Evolutionary conservation across 2,888 invertebrate species (phyloP), one percentile per base, ranked within the genome.

Genomic region (Acanthosepion pharaonis): DNA sequence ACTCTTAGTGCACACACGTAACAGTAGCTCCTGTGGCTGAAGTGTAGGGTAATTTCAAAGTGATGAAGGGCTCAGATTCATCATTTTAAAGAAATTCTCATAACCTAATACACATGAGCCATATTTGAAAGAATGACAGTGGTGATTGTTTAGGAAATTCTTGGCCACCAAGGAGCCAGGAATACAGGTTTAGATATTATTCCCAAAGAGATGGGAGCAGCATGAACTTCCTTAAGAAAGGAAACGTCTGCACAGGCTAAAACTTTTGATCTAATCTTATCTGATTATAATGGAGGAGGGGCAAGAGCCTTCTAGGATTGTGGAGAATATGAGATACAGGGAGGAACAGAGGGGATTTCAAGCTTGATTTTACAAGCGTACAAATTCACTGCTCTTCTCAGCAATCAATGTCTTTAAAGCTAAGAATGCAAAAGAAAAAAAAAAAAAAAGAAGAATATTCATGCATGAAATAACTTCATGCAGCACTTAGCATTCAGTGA

Each of bases 401-500:
- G 15, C n/a, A 18, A 78, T 64, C 28, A 33, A 78, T 78, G 78
- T n/a, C 78, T 78, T 78, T 78, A 33, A 33, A n/a, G 33, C 78
- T n/a, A n/a, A n/a, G 78, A 78, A 33, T 9, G 11, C 78, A 78
- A 78, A 28, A 78, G 28, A 64, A 64, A 64, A 25, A 25, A 64
- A n/a, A n/a, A 9, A 78, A n/a, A 11, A n/a, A 33, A 33, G n/a
- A n/a, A 78, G 0, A 33, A 78, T 78, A 18, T 78, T 78, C 78
- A 78, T 11, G 78, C 78, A n/a, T n/a, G 78, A 78, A 78, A 78
- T 9, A 15, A 18, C n/a, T 78, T 15, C 11, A 78, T 33, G 78
- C 78, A 78, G 78, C 78, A 78, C 78, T 78, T n/a, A 78, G 33
- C 78, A 78, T 78, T 33, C n/a, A 78, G 78, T 78, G 78, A 78